Conservation (phyloP, 2,797 vertebrate genomes). For the Momotus momota region DNA sequence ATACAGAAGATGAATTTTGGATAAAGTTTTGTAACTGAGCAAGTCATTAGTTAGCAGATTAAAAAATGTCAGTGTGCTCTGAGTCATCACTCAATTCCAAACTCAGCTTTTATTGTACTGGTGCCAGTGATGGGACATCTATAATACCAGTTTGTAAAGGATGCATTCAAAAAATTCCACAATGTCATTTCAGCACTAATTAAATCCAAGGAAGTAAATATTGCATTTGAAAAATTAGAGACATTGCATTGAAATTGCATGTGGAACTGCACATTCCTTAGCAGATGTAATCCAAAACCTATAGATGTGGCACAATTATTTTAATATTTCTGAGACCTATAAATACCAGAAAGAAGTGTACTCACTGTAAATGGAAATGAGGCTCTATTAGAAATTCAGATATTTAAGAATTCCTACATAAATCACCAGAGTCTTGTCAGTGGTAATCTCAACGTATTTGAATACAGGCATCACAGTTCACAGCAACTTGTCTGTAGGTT, state of each 20-base stretch:
- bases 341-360: not conserved
- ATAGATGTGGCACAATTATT: not conserved
- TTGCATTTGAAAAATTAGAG: not conserved
- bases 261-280: not conserved
- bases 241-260: not conserved
- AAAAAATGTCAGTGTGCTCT: not conserved
- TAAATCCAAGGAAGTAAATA: not conserved
- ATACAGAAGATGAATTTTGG: not conserved
- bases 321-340: not conserved
- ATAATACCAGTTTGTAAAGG: not conserved
- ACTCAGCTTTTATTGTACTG: not conserved
- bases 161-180: not conserved
- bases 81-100: not conserved
- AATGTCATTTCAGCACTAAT: not conserved
- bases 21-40: not conserved
- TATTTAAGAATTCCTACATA: not conserved
- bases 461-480: not conserved
- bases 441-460: not conserved
- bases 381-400: not conserved
- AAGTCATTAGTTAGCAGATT: not conserved
- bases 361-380: not conserved
- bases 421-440: not conserved
- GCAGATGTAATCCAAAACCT: not conserved
- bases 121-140: not conserved
- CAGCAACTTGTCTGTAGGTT: not conserved